Evolutionary conservation across 2,113 vertebrate genomes (phyloP), one percentile per base, ranked within the genome.

Genomic region (Aegypius monachus): DNA sequence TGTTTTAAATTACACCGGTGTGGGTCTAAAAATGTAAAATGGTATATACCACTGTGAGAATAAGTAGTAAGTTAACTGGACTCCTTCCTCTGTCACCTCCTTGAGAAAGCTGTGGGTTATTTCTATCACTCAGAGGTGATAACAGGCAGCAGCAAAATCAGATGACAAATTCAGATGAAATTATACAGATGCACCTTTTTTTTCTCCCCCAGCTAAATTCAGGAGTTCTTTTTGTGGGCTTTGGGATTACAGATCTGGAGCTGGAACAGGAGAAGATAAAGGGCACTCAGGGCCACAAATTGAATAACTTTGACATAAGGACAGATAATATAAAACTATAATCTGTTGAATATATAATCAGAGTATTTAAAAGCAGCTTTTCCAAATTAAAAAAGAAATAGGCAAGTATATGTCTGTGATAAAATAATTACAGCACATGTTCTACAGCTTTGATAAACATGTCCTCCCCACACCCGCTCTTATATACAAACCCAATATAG

Each of bases 341-440:
- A 95, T 80, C 74, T 83, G 50, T 85, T 86, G 62, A 94, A 81
- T 86, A 52, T 59, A 73, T 67, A 93, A 85, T 74, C 79, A 75
- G 84, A 93, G 74, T 80, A 94, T 85, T 93, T 88, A 93, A 96
- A 96, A 94, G n/a, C 95, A 96, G 87, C 74, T 94, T 96, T 96
- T 94, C 87, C 79, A 94, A 96, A 94, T 93, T 88, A 91, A 83
- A 82, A 92, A 89, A 84, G 58, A 86, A 95, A 95, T 43, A 78
- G 50, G 78, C 45, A 91, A 82, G 45, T 67, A 79, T 50, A 80
- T 19, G 42, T 68, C 48, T 62, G 22, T 72, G 70, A 82, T 78
- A 83, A 91, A 97, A 93, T 70, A 90, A 86, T 88, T 92, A 63
- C 42, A 88, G 65, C 50, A 85, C 63, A 34, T 66, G 32, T 43